phyloP scores from a whole-genome alignment of 1,140 invertebrate species.

The Nasonia longicornis region DNA sequence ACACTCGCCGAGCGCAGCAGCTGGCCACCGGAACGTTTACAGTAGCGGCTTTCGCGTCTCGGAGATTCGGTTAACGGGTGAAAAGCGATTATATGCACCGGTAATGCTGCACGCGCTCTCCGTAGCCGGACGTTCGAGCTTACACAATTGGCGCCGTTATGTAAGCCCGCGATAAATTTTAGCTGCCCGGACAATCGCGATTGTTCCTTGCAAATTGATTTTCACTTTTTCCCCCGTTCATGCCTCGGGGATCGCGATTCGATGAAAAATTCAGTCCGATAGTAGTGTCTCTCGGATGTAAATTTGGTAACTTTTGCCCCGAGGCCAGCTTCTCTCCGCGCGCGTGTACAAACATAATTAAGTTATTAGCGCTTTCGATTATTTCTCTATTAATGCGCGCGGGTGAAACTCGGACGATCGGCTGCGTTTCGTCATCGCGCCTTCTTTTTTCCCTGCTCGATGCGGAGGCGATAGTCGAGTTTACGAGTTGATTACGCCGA shows the following conservation, averaged over 20 bases:
- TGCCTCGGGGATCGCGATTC: constrained; percentile 13
- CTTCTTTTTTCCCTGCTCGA: too few relatives aligned
- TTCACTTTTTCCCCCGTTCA: constrained; percentile 33
- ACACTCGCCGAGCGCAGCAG: background rate
- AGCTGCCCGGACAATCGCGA: constrained; percentile 33
- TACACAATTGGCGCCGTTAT: constrained; percentile 36
- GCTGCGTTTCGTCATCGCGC: too few relatives aligned
- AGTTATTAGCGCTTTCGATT: background rate
- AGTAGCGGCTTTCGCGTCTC: background rate
- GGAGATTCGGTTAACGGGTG: constrained; percentile 25
- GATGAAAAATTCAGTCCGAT: constrained; percentile 15
- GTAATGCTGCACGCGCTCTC: background rate
- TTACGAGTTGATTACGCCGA: too few relatives aligned
- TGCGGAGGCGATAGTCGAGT: too few relatives aligned
- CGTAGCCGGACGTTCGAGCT: background rate
- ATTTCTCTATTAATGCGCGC: constrained; percentile 4
- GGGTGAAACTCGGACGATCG: background rate
- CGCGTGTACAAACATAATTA: constrained; percentile 8
- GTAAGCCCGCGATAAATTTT: constrained; percentile 43
- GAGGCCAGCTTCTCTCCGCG: background rate
- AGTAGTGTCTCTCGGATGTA: too few relatives aligned
- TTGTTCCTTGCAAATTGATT: constrained; percentile 45
- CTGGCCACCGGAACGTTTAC: constrained; percentile 10
- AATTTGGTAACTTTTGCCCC: background rate
- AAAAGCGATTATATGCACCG: constrained; percentile 28